A percentile compares a stretch with the other conserved stretches of the same genome.
These are phyloP conservation scores for Agrochola circellaris DNA, from an alignment of 2,888 invertebrate genomes.

Conservation along the genomic window DNA sequence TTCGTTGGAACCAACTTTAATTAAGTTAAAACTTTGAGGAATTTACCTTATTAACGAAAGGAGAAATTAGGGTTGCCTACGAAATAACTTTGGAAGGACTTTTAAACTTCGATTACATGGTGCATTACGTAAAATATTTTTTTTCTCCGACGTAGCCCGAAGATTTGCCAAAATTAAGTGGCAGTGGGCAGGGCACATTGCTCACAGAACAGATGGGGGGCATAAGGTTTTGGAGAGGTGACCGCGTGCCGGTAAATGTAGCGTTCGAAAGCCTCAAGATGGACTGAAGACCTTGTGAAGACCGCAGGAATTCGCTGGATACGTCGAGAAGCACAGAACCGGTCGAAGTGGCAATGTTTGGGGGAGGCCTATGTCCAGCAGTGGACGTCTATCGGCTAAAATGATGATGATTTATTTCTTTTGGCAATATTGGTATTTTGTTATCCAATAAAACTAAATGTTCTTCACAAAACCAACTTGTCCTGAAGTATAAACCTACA, in stretches of 20 bases:
- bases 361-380: neutral
- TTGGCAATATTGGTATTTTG: neutral
- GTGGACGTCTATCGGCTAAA: neutral
- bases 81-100: slow-evolving; percentile 19
- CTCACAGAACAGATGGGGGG: neutral
- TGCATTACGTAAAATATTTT: neutral
- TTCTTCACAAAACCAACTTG: neutral
- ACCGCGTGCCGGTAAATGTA: neutral
- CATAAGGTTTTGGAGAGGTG: neutral
- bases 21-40: slow-evolving; percentile 58
- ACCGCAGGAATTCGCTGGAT: neutral
- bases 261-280: neutral
- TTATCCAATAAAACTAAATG: slow-evolving; percentile 8
- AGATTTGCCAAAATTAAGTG: neutral
- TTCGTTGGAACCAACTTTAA: slow-evolving; percentile 59
- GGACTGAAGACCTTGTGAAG: neutral
- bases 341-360: neutral
- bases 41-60: slow-evolving; percentile 58
- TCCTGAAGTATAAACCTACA: neutral
- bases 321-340: neutral
- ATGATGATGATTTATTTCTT: neutral
- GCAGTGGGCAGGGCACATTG: neutral
- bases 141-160: neutral
- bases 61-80: slow-evolving; percentile 51
- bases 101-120: slow-evolving; percentile 39